Evolutionary conservation across 1,140 invertebrate genomes (phyloP).

Genomic region (Drosophila tani): DNA sequence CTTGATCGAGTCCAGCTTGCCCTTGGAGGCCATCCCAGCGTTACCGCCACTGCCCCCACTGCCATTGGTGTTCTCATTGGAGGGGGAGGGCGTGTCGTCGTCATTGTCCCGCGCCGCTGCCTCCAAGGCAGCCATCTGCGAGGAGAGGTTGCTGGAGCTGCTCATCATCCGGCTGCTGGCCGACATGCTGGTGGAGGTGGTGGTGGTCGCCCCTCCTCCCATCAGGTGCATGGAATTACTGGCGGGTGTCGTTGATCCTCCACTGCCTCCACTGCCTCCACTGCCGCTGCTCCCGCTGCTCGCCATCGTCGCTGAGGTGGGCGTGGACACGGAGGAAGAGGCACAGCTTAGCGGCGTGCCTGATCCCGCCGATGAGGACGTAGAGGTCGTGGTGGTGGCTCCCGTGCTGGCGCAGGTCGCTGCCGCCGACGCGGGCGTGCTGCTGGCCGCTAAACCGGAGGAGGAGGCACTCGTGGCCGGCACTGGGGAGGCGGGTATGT

Average conservation of each 20-base stretch:
- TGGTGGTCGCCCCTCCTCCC: constrained; percentile 38
- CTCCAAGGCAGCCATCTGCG: constrained; percentile 90
- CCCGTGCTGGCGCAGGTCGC: constrained; percentile 39
- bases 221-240: constrained; percentile 52
- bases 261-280: background rate
- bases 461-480: constrained; percentile 64
- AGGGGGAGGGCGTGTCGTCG: constrained; percentile 89
- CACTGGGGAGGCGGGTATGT: constrained; percentile 70
- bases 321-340: constrained; percentile 60
- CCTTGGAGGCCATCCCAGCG: constrained; percentile 85
- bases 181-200: constrained; percentile 32
- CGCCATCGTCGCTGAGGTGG: constrained; percentile 66
- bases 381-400: constrained; percentile 10
- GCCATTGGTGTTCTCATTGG: constrained; percentile 80
- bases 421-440: constrained; percentile 59
- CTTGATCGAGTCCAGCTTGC: constrained; percentile 89
- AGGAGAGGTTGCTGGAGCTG: constrained; percentile 86
- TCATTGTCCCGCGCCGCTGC: constrained; percentile 88
- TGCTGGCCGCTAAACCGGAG: constrained; percentile 54
- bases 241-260: constrained; percentile 40
- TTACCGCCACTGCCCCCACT: constrained; percentile 59
- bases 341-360: constrained; percentile 64
- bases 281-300: constrained; percentile 30
- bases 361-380: constrained; percentile 35
- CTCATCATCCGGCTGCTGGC: constrained; percentile 62